Base-by-base conservation (phyloP, 2,888 invertebrate species). In the Lagria hirta region DNA sequence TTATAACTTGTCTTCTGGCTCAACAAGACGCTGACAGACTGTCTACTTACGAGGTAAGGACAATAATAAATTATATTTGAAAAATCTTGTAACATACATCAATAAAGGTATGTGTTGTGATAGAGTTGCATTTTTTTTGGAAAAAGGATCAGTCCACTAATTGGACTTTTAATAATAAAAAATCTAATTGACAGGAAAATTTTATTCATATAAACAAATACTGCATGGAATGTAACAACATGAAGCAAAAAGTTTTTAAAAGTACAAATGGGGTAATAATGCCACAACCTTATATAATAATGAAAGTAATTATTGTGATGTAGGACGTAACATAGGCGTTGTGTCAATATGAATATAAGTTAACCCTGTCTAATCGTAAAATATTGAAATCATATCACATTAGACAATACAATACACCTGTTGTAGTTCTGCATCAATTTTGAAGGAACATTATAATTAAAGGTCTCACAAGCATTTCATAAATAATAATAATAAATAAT, bases 341-440 rank as follows among this genome's bases (percentile, higher is more conserved):
- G 29, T 38, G 37, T 38, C 22, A 12, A 40, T 40, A 32, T 40
- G 40, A 49, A 50, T 43, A 53, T 41, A 49, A 49, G 33, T 50
- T 41, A 43, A 42, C 43, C 43, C 45, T 51, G 48, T 51, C 50
- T 55, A 49, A 44, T 49, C 6, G n/a, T 18, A 18, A 43, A 45
- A 45, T 37, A 56, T n/a, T n/a, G n/a, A 54, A 55, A 53, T 57
- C 55, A 60, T 57, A 58, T 58, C 57, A 60, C 60, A 60, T 57
- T 48, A 50, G 49, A 58, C 47, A 56, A 58, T 57, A 60, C 58
- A 57, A 58, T 52, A 60, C 53, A 60, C 51, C 56, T 51, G 54
- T 43, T 50, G 21, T 22, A 24, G 24, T 15, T 34, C 12, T 37
- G 20, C 24, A 26, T 23, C n/a, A 35, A 23, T 41, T n/a, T 21